A percentile compares a stretch with the other conserved stretches of the same genome.
These are phyloP conservation scores for Pammene aurita DNA, from an alignment of 2,888 invertebrate genomes.

Conservation along the genomic window DNA sequence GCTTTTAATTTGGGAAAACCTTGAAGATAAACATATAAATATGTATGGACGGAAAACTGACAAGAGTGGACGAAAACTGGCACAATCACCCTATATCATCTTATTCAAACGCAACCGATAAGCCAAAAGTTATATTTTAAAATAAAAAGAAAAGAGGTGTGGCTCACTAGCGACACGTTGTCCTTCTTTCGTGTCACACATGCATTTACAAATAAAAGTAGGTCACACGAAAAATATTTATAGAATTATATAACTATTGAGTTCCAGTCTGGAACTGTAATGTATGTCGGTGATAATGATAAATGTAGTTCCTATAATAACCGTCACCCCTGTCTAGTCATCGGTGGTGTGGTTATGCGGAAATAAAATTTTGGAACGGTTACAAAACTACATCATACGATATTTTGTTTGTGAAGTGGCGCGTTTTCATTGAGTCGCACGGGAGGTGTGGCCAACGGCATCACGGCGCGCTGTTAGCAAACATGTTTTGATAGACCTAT, in stretches of 20 bases:
- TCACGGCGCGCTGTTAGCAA: slow-evolving; percentile 46
- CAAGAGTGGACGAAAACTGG: no score
- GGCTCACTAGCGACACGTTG: slow-evolving; percentile 2
- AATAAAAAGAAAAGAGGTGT: slow-evolving; percentile 3
- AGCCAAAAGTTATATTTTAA: no score
- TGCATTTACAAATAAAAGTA: background rate
- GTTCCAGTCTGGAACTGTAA: background rate
- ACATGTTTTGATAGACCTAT: slow-evolving; percentile 68
- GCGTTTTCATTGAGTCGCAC: slow-evolving; percentile 54
- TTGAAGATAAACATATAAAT: no score
- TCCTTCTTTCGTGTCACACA: background rate
- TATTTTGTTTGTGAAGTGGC: slow-evolving; percentile 64
- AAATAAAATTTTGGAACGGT: slow-evolving; percentile 53
- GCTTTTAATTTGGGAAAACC: no score
- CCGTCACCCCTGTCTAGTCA: slow-evolving; percentile 18
- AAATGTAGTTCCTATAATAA: slow-evolving; percentile 5
- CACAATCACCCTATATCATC: no score
- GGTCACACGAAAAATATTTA: slow-evolving; percentile 1
- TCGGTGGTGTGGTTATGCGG: slow-evolving; percentile 26
- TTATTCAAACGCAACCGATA: no score
- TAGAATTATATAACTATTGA: background rate
- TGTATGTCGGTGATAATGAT: background rate
- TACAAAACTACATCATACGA: slow-evolving; percentile 67
- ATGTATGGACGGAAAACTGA: no score
- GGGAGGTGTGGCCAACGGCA: slow-evolving; percentile 62